Conservation (phyloP, 2,113 vertebrate species). For the Rhodinocichla rosea region DNA sequence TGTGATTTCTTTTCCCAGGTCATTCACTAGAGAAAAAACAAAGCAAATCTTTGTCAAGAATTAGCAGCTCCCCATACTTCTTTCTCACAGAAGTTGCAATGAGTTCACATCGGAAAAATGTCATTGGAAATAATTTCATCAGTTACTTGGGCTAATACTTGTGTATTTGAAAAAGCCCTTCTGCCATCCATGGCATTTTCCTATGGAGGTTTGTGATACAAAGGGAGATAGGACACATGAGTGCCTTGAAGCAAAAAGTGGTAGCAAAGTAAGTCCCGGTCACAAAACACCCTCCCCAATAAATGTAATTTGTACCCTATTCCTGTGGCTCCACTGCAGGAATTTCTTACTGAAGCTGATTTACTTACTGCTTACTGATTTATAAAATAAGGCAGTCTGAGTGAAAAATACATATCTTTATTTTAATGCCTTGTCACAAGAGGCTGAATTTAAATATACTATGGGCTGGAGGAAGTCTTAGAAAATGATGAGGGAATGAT, state of each 20-base stretch:
- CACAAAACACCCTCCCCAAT: neutral
- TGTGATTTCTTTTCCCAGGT: neutral
- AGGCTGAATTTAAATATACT: neutral
- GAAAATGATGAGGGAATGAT: neutral
- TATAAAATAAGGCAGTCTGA: neutral
- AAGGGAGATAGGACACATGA: neutral
- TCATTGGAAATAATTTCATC: neutral
- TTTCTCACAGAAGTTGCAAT: neutral
- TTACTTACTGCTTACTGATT: neutral
- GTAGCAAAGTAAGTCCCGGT: neutral
- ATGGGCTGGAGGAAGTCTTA: neutral
- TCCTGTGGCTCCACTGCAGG: neutral
- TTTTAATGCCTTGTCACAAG: neutral
- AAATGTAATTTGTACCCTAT: neutral
- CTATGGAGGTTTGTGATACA: neutral
- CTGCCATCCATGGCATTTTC: neutral
- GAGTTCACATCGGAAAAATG: neutral
- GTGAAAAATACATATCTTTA: neutral
- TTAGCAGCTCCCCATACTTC: neutral
- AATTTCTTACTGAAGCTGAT: neutral
- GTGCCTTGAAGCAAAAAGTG: neutral
- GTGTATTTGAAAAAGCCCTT: constrained; percentile 2
- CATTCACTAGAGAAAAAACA: neutral
- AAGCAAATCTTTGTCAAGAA: neutral
- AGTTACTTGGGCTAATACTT: neutral